phyloP scores from a whole-genome alignment of 2,888 invertebrate genomes.

The Netelia inedita region DNA sequence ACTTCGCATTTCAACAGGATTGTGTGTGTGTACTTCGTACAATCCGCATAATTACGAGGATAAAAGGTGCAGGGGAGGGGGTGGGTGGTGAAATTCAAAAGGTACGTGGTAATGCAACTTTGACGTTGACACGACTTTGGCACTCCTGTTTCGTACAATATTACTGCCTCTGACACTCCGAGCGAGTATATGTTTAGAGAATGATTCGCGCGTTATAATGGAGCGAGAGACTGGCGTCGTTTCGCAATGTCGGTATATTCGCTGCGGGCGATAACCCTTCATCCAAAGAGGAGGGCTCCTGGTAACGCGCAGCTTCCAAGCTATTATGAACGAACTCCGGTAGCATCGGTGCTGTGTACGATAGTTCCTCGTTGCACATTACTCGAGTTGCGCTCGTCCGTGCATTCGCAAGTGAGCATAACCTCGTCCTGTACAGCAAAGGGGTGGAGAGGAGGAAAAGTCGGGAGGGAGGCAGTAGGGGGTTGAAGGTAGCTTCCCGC shows the following conservation, averaged over 20 bases:
- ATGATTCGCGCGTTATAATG: slow-evolving; percentile 33
- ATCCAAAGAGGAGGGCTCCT: slow-evolving; percentile 29
- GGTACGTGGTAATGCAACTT: background rate
- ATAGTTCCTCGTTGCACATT: slow-evolving; percentile 20
- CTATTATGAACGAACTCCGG: slow-evolving; percentile 48
- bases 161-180: background rate
- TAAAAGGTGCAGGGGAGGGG: too few species aligned
- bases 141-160: background rate
- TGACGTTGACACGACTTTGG: background rate
- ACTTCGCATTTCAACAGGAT: too few species aligned
- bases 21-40: too few species aligned
- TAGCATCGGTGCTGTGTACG: background rate
- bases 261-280: slow-evolving; percentile 43
- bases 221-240: background rate
- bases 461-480: background rate
- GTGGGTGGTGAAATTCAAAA: background rate
- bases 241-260: slow-evolving; percentile 36
- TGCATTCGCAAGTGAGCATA: slow-evolving; percentile 34
- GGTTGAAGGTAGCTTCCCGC: background rate
- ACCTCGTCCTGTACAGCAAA: slow-evolving; percentile 3
- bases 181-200: slow-evolving; percentile 24
- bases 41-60: too few species aligned
- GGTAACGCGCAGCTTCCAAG: slow-evolving; percentile 33
- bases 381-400: slow-evolving; percentile 24
- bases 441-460: background rate